A percentile compares a stretch with the other conserved stretches of the same genome.
phyloP scores from a whole-genome alignment of 2,797 vertebrate genomes.

The Falco cherrug region DNA sequence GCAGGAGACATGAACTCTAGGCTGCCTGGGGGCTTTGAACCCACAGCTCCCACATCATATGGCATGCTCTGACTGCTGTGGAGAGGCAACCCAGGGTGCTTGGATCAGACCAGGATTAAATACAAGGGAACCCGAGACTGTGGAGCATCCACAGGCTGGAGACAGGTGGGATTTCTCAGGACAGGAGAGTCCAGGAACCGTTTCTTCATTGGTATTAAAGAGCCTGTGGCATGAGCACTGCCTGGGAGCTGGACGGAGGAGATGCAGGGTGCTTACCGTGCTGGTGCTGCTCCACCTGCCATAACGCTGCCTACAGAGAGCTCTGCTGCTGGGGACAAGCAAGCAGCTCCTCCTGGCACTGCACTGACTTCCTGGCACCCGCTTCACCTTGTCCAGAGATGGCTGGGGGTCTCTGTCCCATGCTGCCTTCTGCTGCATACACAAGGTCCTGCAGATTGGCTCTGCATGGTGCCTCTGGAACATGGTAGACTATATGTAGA shows the following conservation, averaged over 20 bases:
- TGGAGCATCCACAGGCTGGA: neutral
- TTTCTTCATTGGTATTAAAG: accelerated
- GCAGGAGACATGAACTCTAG: neutral
- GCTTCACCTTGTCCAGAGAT: neutral
- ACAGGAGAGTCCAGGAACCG: neutral
- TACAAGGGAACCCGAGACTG: neutral
- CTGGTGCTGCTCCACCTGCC: neutral
- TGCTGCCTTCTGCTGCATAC: neutral
- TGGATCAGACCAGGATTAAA: neutral
- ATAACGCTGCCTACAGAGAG: neutral
- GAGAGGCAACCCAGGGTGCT: neutral
- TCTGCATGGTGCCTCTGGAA: neutral
- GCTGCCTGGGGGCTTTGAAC: neutral
- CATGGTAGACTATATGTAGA: accelerated
- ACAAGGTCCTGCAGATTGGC: neutral
- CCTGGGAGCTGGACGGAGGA: neutral
- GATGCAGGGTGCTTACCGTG: accelerated
- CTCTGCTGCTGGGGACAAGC: neutral
- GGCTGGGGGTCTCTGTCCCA: neutral
- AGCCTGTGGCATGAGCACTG: neutral
- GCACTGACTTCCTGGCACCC: neutral
- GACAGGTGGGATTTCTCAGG: neutral
- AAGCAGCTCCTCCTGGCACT: neutral
- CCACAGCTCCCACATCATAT: neutral
- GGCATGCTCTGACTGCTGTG: neutral